A percentile compares a stretch with the other conserved stretches of the same genome.
These are phyloP conservation scores for Eidolon helvum DNA, from an alignment of 2,113 vertebrate species.

Conservation along the genomic window DNA sequence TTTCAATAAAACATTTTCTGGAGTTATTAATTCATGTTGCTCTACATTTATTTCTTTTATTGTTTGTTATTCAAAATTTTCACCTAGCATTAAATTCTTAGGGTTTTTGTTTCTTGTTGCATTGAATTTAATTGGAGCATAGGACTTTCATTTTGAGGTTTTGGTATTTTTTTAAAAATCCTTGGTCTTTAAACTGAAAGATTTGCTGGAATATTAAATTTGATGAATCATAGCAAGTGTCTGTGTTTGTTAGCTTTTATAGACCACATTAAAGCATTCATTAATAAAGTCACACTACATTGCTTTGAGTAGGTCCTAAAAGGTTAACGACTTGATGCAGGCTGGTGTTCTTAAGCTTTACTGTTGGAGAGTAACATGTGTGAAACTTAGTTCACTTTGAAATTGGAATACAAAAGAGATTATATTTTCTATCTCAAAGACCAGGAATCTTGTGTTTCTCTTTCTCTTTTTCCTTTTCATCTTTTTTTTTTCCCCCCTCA, in stretches of 20 bases:
- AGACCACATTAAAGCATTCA: conserved; percentile 84
- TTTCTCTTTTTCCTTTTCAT: background rate
- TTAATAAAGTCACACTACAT: conserved; percentile 85
- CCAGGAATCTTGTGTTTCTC: background rate
- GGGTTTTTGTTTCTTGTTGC: conserved; percentile 34
- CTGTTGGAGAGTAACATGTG: conserved; percentile 66
- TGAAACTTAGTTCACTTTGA: conserved; percentile 70
- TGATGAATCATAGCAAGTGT: conserved; percentile 83
- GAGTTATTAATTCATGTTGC: conserved; percentile 62
- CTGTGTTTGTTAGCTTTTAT: conserved; percentile 81
- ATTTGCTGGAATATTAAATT: conserved; percentile 84
- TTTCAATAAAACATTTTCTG: conserved; percentile 71
- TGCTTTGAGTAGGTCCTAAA: conserved; percentile 84
- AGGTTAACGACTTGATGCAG: conserved; percentile 84
- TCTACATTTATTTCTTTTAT: conserved; percentile 62
- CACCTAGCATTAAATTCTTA: conserved; percentile 55
- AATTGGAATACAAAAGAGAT: conserved; percentile 73
- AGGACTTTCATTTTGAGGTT: conserved; percentile 68
- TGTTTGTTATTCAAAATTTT: conserved; percentile 55
- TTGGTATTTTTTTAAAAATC: conserved; percentile 71
- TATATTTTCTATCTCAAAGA: conserved; percentile 53
- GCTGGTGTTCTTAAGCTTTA: conserved; percentile 72
- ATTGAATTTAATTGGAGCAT: conserved; percentile 37
- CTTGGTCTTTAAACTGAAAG: conserved; percentile 80
- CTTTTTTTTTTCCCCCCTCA: background rate